These are phyloP conservation scores for Bungarus multicinctus DNA, from an alignment of 2,113 vertebrate species.

Conservation along the genomic window DNA sequence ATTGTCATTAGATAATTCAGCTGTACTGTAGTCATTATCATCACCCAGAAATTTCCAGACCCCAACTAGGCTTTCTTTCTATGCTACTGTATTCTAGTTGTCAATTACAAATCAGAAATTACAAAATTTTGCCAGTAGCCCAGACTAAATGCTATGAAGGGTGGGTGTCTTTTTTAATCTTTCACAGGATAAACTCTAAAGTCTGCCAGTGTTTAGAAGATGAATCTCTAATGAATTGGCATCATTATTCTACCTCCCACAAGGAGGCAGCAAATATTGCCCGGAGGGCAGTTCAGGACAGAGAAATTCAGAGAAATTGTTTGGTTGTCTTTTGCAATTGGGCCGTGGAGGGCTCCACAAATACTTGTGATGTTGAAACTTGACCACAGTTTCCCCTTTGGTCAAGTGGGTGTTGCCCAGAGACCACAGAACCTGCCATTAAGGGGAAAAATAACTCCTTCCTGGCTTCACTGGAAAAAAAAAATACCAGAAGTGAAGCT, in stretches of 20 bases:
- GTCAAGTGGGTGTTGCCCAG: conserved; percentile 4
- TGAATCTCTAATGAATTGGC: neutral
- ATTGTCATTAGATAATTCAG: neutral
- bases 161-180: neutral
- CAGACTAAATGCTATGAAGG: neutral
- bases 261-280: neutral
- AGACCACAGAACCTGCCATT: neutral
- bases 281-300: neutral
- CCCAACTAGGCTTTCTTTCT: neutral
- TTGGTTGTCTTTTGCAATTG: conserved; percentile 10
- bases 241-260: neutral
- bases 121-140: neutral
- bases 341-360: neutral
- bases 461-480: neutral
- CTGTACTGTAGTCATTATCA: neutral
- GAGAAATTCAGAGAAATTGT: neutral
- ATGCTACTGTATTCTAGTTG: neutral
- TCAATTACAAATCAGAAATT: neutral
- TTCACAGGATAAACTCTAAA: neutral
- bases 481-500: neutral
- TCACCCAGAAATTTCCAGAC: neutral
- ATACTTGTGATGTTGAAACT: conserved; percentile 21
- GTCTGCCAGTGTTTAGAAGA: neutral
- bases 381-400: conserved; percentile 20
- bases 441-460: neutral